Evolutionary conservation across 2,797 vertebrate species (phyloP).

Genomic region (Microctenopoma lineatum): DNA sequence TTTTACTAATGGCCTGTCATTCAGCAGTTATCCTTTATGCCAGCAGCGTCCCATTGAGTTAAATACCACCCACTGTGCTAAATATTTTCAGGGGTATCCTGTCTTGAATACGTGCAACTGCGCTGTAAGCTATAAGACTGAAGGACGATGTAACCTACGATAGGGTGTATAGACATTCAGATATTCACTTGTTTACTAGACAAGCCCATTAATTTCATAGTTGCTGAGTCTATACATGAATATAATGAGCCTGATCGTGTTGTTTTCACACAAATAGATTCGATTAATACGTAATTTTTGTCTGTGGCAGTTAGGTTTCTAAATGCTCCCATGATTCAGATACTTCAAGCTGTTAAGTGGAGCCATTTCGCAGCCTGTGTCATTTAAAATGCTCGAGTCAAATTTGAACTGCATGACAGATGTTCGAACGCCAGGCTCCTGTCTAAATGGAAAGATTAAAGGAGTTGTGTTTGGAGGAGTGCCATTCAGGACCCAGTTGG

Average conservation of each 20-base stretch:
- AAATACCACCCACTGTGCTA: slow-evolving; percentile 41
- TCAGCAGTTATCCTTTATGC: slow-evolving; percentile 49
- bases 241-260: slow-evolving; percentile 8
- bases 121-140: slow-evolving; percentile 3
- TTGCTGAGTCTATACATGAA: slow-evolving; percentile 6
- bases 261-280: slow-evolving; percentile 39
- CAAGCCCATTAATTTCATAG: slow-evolving; percentile 13
- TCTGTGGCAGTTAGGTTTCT: slow-evolving; percentile 17
- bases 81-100: slow-evolving; percentile 18
- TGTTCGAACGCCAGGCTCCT: slow-evolving; percentile 64
- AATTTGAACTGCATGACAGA: slow-evolving; percentile 66
- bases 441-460: slow-evolving; percentile 63
- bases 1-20: slow-evolving; percentile 58
- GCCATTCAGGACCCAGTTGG: slow-evolving; percentile 56
- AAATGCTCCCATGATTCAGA: slow-evolving; percentile 46
- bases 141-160: not conserved
- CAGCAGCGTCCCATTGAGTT: slow-evolving; percentile 47
- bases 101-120: slow-evolving; percentile 9
- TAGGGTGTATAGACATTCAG: slow-evolving; percentile 4
- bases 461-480: slow-evolving; percentile 63
- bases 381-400: slow-evolving; percentile 56
- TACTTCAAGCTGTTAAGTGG: slow-evolving; percentile 42
- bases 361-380: slow-evolving; percentile 41
- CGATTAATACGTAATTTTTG: slow-evolving; percentile 26
- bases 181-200: slow-evolving; percentile 12